phyloP scores from a whole-genome alignment of 2,888 invertebrate species.

The Notodonta ziczac region DNA sequence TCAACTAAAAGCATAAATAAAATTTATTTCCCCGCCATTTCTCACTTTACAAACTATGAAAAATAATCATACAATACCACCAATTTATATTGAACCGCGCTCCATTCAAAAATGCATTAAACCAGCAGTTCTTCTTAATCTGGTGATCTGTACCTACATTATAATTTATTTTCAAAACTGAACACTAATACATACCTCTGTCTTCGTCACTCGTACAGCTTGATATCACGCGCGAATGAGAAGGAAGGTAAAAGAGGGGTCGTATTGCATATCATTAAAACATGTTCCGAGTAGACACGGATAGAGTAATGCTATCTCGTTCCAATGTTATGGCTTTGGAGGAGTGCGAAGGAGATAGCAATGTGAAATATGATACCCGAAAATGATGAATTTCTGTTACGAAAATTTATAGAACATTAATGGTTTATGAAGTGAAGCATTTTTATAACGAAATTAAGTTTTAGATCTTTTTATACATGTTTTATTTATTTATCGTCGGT shows the following conservation, averaged over 20 bases:
- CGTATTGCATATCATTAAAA: slow-evolving; percentile 72
- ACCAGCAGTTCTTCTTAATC: slow-evolving; percentile 22
- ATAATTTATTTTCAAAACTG: slow-evolving; percentile 45
- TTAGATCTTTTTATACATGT: slow-evolving; percentile 5
- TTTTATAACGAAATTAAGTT: slow-evolving; percentile 26
- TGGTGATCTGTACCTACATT: slow-evolving; percentile 42
- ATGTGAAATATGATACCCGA: slow-evolving; percentile 52
- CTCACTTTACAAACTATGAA: slow-evolving; percentile 57
- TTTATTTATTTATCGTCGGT: too few relatives aligned
- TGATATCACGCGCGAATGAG: slow-evolving; percentile 30
- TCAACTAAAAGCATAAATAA: slow-evolving; percentile 59
- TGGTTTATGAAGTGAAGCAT: slow-evolving; percentile 36
- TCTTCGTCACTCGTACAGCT: slow-evolving; percentile 20
- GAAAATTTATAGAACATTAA: slow-evolving; percentile 45
- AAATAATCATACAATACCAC: slow-evolving; percentile 44
- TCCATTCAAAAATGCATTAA: slow-evolving; percentile 25
- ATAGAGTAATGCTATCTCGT: slow-evolving; percentile 45
- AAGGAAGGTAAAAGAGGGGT: slow-evolving; percentile 54
- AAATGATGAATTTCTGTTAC: slow-evolving; percentile 46
- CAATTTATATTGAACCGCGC: slow-evolving; percentile 37
- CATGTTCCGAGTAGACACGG: slow-evolving; percentile 39
- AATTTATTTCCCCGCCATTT: slow-evolving; percentile 54
- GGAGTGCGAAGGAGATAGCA: slow-evolving; percentile 37
- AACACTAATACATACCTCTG: slow-evolving; percentile 30
- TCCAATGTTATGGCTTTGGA: slow-evolving; percentile 29